A percentile compares a stretch with the other conserved stretches of the same genome.
Evolutionary conservation across 2,888 invertebrate species (phyloP).

Genomic region (Plagiodera versicolora): DNA sequence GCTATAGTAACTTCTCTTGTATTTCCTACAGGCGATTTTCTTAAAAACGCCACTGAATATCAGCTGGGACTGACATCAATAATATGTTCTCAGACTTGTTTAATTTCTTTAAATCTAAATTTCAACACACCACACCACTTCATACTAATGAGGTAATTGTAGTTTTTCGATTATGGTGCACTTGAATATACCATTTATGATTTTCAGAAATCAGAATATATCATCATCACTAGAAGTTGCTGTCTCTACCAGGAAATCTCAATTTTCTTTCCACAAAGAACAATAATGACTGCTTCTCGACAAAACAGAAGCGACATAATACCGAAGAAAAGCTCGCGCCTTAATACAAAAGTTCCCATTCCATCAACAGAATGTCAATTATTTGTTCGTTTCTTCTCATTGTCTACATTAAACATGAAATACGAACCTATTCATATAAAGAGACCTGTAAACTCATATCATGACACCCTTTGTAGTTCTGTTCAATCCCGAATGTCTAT

Average conservation of each 20-base stretch:
- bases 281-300: conserved; percentile 4
- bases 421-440: background rate
- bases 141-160: no score
- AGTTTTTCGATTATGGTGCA: no score
- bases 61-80: no score
- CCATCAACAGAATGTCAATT: conserved; percentile 35
- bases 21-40: background rate
- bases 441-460: no score
- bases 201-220: no score
- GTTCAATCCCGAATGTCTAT: no score
- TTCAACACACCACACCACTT: no score
- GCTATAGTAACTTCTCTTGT: background rate
- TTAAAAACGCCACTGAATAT: no score
- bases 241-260: background rate
- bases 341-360: conserved; percentile 35
- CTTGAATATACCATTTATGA: no score
- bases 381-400: conserved; percentile 33
- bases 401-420: conserved; percentile 23
- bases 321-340: conserved; percentile 19
- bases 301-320: background rate
- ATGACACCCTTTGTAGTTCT: no score
- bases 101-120: no score
- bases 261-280: conserved; percentile 5
- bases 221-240: background rate
- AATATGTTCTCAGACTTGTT: no score